Evolutionary conservation across 2,113 vertebrate species (phyloP), one percentile per base, ranked within the genome.

Genomic region (Macrotus californicus): DNA sequence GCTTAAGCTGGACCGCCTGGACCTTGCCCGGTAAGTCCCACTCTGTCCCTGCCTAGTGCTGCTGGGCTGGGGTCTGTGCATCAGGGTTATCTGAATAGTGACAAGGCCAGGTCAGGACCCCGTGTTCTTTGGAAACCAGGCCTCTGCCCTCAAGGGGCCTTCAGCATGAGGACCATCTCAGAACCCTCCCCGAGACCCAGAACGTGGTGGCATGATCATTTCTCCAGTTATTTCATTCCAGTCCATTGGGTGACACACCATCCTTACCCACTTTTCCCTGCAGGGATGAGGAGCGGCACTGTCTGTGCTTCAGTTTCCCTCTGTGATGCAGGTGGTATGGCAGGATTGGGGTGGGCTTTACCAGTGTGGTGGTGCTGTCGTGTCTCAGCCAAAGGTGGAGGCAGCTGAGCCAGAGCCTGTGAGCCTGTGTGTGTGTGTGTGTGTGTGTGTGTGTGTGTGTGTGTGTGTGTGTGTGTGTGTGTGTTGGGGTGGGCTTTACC

Each of bases 1-100:
- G 14, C 98, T 99, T 96, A 99, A 99, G 97, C 98, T 99, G 14
- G 99, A 99, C 98, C 98, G 99, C 93, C 98, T 99, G 4, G 99
- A 99, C 95, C 97, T 99, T 14, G 99, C 99, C 81, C 99, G 99
- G 99, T 99, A 98, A 96, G 97, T 69, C 41, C 4, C 0, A n/a
- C 43, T 18, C 5, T 7, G 7, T 14, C 39, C n/a, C 36, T 3
- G 2, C 6, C 13, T 6, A 31, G 3, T 12, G 29, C 52, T 7
- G 21, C 73, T 36, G 43, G 36, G 39, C 12, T 7, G 11, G 26
- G 41, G 50, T 26, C 24, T 13, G 2, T 8, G 64, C 10, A 2
- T 64, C n/a, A 9, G 12, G n/a, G 26, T 66, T 75, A 0, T 52
- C 54, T 22, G 64, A 50, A 2, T 2, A 34, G 15, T 3, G 1